Conservation (phyloP, 1,140 invertebrate genomes). For the Sinonovacula constricta region DNA sequence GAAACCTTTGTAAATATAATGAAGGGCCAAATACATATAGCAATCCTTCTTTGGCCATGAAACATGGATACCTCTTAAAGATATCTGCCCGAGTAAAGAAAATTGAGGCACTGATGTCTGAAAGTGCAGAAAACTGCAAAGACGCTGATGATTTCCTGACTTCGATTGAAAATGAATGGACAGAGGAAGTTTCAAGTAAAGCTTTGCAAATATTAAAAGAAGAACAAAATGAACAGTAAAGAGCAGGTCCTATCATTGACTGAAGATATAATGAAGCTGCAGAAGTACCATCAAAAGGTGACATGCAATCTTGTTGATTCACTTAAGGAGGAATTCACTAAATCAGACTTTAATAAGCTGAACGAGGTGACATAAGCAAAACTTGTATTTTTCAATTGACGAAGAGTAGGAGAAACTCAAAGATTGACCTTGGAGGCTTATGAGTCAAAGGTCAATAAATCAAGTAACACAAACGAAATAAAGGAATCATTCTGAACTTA, state of each 20-base stretch:
- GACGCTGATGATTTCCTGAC: background rate
- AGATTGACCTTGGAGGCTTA: background rate
- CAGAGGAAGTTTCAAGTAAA: background rate
- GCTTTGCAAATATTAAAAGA: background rate
- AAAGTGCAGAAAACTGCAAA: background rate
- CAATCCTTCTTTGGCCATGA: conserved; percentile 45
- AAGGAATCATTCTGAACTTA: conserved; percentile 51
- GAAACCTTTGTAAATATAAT: conserved; percentile 42
- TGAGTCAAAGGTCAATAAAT: too few species aligned
- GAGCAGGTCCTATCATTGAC: background rate
- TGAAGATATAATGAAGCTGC: background rate
- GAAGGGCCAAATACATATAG: conserved; percentile 43
- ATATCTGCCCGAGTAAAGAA: background rate
- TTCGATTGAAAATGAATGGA: background rate
- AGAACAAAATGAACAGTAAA: too few species aligned
- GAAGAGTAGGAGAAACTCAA: background rate
- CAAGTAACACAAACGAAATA: too few species aligned
- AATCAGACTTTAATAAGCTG: background rate
- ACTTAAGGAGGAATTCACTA: background rate
- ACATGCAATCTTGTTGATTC: conserved; percentile 7
- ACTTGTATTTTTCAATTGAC: background rate
- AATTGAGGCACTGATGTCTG: background rate
- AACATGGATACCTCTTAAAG: background rate
- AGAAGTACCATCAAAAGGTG: background rate
- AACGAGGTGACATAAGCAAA: background rate